Conservation (phyloP, 2,888 invertebrate species). For the Drosophila stalkeri region DNA sequence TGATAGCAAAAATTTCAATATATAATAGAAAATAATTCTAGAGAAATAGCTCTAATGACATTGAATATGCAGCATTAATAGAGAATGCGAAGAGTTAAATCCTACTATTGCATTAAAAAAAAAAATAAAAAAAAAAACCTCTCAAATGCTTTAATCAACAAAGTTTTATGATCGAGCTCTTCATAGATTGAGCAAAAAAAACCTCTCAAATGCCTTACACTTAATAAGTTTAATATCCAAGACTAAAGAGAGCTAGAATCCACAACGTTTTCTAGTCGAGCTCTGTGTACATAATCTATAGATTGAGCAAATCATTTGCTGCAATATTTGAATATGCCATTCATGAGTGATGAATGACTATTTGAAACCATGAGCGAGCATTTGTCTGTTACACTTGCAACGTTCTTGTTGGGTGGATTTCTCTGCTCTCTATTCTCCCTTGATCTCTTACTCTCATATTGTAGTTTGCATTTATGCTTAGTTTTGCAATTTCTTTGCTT, state of each 20-base stretch:
- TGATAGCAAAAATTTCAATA: too few species aligned
- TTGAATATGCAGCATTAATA: not conserved
- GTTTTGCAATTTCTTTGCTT: conserved; percentile 42
- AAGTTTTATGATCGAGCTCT: too few species aligned
- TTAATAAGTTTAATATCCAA: too few species aligned
- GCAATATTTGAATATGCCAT: not conserved
- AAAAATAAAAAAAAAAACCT: too few species aligned
- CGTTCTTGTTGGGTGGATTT: conserved; percentile 2
- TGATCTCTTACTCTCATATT: not conserved
- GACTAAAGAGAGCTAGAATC: too few species aligned
- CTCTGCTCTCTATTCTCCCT: not conserved
- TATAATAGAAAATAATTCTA: not conserved
- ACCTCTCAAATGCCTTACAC: not conserved
- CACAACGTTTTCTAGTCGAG: too few species aligned
- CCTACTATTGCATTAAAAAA: too few species aligned
- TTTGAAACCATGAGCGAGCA: not conserved
- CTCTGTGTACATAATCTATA: not conserved
- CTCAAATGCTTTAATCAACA: too few species aligned
- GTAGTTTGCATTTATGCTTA: conserved; percentile 27
- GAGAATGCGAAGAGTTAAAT: not conserved
- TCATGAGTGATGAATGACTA: not conserved
- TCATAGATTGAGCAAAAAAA: too few species aligned
- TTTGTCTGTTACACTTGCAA: not conserved
- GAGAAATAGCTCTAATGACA: too few species aligned
- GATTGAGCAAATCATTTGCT: not conserved